Evolutionary conservation across 2,888 invertebrate genomes (phyloP), one percentile per base, ranked within the genome.

Genomic region (Mesochorus sp.): DNA sequence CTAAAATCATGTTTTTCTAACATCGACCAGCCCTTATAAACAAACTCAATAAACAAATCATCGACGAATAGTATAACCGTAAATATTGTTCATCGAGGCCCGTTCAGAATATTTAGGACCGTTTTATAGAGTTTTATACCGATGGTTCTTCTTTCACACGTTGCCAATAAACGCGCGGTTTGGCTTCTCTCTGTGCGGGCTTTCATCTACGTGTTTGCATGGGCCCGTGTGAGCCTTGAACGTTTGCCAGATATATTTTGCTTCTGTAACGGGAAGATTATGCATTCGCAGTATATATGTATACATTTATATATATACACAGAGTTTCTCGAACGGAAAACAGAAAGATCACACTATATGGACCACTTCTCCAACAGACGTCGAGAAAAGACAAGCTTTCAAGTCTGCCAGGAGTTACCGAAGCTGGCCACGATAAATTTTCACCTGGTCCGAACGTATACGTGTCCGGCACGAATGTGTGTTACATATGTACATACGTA

Each of bases 71-170:
- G 51, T 28, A 68, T n/a, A 31, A 34, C 17, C 51, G 42, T 53
- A 71, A 71, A 76, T 70, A 66, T 71, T 76, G 71, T 71, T 76
- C 76, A 66, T 51, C 55, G 67, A 57, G 39, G 73, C 55, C 70
- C 51, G 57, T 61, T 68, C 34, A 39, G 42, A 71, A 79, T 66
- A 75, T 62, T 31, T 62, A 37, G n/a, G 70, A 49, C 70, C 55
- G 59, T 70, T n/a, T n/a, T 42, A 44, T 24, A 6, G 34, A 31
- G 59, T 66, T 66, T 57, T 59, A 34, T 39, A 17, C 64, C 70
- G 19, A 19, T 42, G 51, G 53, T 39, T 53, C 55, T 12, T 31
- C 76, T 55, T 34, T 44, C 26, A 21, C 39, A 17, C 57, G 17
- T 66, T 59, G 6, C 42, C 42, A 66, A 62, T 62, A 61, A 66